Evolutionary conservation across 2,113 vertebrate species (phyloP).

Genomic region (Actenoides lindsayi): DNA sequence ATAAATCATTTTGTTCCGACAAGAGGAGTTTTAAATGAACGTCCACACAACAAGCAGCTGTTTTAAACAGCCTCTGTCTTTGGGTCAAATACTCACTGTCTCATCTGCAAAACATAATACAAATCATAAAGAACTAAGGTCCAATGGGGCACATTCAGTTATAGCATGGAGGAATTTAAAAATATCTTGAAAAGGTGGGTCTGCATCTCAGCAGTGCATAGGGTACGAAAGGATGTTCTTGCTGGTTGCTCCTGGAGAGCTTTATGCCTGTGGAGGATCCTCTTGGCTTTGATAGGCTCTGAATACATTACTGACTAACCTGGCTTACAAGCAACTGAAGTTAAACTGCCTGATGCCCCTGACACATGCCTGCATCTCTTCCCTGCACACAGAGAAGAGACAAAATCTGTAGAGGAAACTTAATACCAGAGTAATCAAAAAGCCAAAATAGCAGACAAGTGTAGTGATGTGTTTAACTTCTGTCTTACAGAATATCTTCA

Average conservation of each 20-base stretch:
- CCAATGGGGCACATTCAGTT: background rate
- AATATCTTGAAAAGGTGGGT: background rate
- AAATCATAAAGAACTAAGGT: background rate
- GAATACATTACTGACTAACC: background rate
- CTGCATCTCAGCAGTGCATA: fast-evolving
- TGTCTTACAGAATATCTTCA: background rate
- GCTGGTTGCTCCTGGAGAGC: background rate
- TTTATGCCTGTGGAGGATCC: background rate
- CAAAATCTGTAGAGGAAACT: background rate
- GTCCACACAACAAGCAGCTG: background rate
- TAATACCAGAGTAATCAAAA: background rate
- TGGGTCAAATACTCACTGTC: conserved; percentile 7
- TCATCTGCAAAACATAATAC: background rate
- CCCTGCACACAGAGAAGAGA: background rate
- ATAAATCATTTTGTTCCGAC: conserved; percentile 40
- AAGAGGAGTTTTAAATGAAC: conserved; percentile 25
- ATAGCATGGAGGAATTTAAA: background rate
- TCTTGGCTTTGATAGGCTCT: background rate
- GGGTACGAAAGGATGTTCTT: background rate
- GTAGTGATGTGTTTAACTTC: background rate
- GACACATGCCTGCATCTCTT: background rate
- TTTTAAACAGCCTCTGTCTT: background rate
- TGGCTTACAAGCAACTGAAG: background rate
- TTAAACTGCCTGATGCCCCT: background rate
- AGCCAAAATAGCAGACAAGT: background rate